These are phyloP conservation scores for Anguilla pacifica DNA, from an alignment of 2,797 vertebrate genomes.

Conservation along the genomic window DNA sequence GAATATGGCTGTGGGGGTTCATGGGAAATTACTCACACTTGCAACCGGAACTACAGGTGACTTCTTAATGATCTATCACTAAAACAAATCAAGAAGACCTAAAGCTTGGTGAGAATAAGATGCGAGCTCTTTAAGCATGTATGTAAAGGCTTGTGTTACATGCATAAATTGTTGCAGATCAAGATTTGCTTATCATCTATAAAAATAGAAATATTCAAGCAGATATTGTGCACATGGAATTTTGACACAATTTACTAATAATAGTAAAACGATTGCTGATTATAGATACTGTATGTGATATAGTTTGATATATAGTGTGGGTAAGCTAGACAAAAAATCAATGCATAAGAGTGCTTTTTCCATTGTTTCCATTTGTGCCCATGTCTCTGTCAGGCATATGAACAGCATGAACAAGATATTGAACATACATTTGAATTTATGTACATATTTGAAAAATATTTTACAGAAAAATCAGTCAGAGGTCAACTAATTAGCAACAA, in stretches of 20 bases:
- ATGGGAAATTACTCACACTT: conserved; percentile 57
- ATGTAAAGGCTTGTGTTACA: not conserved
- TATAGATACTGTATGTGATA: not conserved
- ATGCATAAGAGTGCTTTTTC: not conserved
- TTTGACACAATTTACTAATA: not conserved
- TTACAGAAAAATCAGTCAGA: not conserved
- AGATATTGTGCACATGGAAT: not conserved
- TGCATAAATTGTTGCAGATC: not conserved
- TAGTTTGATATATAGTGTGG: not conserved
- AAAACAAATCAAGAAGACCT: conserved; percentile 10
- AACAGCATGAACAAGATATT: no score
- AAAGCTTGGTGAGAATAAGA: not conserved
- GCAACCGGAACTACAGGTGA: conserved; percentile 43
- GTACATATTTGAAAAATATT: not conserved
- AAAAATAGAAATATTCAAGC: not conserved
- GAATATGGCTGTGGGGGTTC: conserved; percentile 56
- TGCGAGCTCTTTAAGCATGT: not conserved
- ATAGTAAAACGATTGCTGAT: not conserved
- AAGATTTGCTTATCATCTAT: not conserved
- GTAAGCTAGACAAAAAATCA: not conserved
- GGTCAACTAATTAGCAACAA: not conserved
- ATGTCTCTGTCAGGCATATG: no score
- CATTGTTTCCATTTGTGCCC: no score
- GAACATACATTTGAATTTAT: no score
- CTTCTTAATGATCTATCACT: conserved; percentile 29